phyloP scores from a whole-genome alignment of 1,140 invertebrate genomes.

The Periplaneta americana region DNA sequence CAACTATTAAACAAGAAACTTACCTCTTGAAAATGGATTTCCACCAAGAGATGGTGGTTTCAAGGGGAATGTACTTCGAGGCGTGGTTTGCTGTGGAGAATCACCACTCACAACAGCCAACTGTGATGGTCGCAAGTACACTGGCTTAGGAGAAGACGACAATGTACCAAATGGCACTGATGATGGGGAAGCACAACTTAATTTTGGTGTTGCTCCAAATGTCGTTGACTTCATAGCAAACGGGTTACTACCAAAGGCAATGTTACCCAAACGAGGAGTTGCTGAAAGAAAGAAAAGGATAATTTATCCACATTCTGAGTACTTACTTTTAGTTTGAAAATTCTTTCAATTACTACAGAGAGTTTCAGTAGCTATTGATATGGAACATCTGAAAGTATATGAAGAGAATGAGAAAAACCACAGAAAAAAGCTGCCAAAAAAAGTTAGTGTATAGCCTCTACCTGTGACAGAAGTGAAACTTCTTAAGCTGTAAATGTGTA shows the following conservation, averaged over 20 bases:
- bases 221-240: background rate
- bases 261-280: background rate
- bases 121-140: background rate
- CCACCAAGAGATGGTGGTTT: background rate
- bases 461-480: too few relatives aligned
- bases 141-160: background rate
- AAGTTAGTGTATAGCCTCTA: too few relatives aligned
- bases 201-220: background rate
- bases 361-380: too few relatives aligned
- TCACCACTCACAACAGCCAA: background rate
- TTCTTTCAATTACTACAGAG: too few relatives aligned
- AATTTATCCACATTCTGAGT: too few relatives aligned
- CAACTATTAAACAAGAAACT: background rate
- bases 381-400: too few relatives aligned
- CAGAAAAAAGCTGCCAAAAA: too few relatives aligned
- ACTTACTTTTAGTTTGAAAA: too few relatives aligned
- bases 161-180: background rate
- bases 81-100: background rate
- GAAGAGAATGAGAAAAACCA: too few relatives aligned
- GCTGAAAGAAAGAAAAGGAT: background rate
- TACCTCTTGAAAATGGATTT: constrained; percentile 1
- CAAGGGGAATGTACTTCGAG: background rate
- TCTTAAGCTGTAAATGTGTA: too few relatives aligned
- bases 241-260: background rate
- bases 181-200: background rate